These are phyloP conservation scores for Limenitis camilla DNA, from an alignment of 2,888 invertebrate species.

Conservation along the genomic window DNA sequence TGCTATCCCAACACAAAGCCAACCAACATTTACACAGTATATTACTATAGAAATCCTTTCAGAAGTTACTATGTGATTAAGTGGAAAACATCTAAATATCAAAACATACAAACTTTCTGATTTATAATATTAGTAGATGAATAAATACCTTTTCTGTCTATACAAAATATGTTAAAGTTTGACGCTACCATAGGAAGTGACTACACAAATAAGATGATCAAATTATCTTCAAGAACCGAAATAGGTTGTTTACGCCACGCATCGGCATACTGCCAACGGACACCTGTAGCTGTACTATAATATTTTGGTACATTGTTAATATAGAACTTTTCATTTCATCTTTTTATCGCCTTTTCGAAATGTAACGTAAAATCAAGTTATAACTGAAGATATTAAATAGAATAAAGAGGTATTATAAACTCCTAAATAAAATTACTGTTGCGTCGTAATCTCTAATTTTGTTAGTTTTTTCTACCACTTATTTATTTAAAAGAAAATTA, in stretches of 20 bases:
- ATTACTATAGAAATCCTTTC: no score
- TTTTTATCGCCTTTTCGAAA: constrained; percentile 2
- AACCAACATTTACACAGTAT: no score
- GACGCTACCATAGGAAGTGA: constrained; percentile 23
- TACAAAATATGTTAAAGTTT: neutral
- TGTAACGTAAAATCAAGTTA: neutral
- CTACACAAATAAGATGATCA: constrained; percentile 45
- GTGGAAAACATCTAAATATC: no score
- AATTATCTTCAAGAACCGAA: constrained; percentile 61
- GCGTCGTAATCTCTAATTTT: no score
- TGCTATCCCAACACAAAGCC: no score
- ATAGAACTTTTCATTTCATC: constrained; percentile 37
- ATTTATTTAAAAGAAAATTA: no score
- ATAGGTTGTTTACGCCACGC: constrained; percentile 71
- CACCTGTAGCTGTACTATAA: constrained; percentile 57
- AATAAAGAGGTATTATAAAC: no score
- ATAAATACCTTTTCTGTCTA: neutral
- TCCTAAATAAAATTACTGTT: no score
- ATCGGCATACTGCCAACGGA: constrained; percentile 62
- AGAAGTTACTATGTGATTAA: no score
- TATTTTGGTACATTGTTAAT: constrained; percentile 64
- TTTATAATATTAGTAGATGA: neutral
- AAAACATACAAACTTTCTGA: no score
- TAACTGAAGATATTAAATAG: neutral
- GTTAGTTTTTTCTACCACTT: no score